These are phyloP conservation scores for Pseudomyrmex gracilis DNA, from an alignment of 1,140 invertebrate genomes.

Conservation along the genomic window DNA sequence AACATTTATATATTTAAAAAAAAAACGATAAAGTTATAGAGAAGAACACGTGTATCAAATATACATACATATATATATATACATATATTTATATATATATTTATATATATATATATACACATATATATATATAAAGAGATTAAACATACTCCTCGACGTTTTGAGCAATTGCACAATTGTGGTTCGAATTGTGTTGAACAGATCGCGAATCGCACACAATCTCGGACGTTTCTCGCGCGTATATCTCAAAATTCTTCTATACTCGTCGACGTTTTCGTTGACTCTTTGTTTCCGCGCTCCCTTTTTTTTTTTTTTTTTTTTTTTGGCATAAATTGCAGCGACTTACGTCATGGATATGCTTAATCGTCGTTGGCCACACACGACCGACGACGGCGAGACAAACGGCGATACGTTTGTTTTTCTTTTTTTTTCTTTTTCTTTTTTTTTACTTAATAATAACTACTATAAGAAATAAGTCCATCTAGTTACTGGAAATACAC, in stretches of 20 bases:
- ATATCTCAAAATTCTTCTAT: slow-evolving; percentile 45
- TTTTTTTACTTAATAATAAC: slow-evolving; percentile 43
- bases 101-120: too few relatives aligned
- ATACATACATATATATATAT: too few relatives aligned
- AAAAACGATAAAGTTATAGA: too few relatives aligned
- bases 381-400: slow-evolving; percentile 63
- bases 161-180: slow-evolving; percentile 12
- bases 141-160: not conserved
- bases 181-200: slow-evolving; percentile 6
- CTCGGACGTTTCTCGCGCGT: not conserved
- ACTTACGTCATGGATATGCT: slow-evolving; percentile 79
- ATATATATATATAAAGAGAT: too few relatives aligned
- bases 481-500: slow-evolving; percentile 70
- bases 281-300: slow-evolving; percentile 69
- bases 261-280: slow-evolving; percentile 26
- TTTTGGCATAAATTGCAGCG: slow-evolving; percentile 61
- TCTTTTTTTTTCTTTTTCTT: not conserved
- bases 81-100: too few relatives aligned
- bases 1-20: too few relatives aligned
- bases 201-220: slow-evolving; percentile 5
- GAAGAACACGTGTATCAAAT: too few relatives aligned
- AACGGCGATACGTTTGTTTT: slow-evolving; percentile 56
- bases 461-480: slow-evolving; percentile 71
- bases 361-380: slow-evolving; percentile 62
- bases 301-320: slow-evolving; percentile 45